Percentiles rank a stretch among this genome's conserved stretches.
These are phyloP conservation scores for Operophtera brumata DNA, from an alignment of 2,888 invertebrate species.

Conservation along the genomic window DNA sequence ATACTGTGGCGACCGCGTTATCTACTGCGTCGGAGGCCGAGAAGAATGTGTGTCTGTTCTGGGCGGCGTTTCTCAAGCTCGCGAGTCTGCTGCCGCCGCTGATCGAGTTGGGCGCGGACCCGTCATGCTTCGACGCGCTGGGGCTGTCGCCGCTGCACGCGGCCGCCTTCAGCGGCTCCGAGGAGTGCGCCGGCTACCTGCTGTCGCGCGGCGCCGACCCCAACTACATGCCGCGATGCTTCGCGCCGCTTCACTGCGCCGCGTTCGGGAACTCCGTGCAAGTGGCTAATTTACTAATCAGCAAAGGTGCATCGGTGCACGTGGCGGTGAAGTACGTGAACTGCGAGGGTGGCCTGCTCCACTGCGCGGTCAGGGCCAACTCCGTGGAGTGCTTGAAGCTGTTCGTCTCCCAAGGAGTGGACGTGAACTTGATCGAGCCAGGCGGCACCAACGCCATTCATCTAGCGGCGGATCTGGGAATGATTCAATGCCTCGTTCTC, in stretches of 20 bases:
- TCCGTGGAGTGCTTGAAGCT: slow-evolving; percentile 89
- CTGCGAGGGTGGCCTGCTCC: slow-evolving; percentile 88
- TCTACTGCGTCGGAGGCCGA: slow-evolving; percentile 83
- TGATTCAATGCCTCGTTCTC: slow-evolving; percentile 86
- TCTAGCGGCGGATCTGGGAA: slow-evolving; percentile 89
- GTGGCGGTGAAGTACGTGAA: slow-evolving; percentile 83
- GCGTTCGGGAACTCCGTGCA: slow-evolving; percentile 93
- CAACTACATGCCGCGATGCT: slow-evolving; percentile 85
- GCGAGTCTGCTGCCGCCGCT: slow-evolving; percentile 84
- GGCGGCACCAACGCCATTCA: slow-evolving; percentile 90
- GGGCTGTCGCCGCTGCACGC: slow-evolving; percentile 89
- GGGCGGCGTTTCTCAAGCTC: slow-evolving; percentile 87
- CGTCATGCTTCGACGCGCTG: slow-evolving; percentile 85
- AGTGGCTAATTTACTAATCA: slow-evolving; percentile 88
- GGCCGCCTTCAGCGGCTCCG: slow-evolving; percentile 89
- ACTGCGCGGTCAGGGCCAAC: slow-evolving; percentile 92
- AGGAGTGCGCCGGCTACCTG: slow-evolving; percentile 85
- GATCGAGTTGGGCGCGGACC: slow-evolving; percentile 84
- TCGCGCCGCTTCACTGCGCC: slow-evolving; percentile 93
- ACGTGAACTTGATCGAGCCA: slow-evolving; percentile 87
- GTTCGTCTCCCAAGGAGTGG: slow-evolving; percentile 87
- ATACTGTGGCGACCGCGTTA: slow-evolving; percentile 76
- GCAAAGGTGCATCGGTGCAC: slow-evolving; percentile 85
- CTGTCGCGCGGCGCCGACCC: slow-evolving; percentile 85
- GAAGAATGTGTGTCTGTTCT: slow-evolving; percentile 85